Evolutionary conservation across 2,113 vertebrate species (phyloP), one percentile per base, ranked within the genome.

Genomic region (Argyrosomus japonicus): DNA sequence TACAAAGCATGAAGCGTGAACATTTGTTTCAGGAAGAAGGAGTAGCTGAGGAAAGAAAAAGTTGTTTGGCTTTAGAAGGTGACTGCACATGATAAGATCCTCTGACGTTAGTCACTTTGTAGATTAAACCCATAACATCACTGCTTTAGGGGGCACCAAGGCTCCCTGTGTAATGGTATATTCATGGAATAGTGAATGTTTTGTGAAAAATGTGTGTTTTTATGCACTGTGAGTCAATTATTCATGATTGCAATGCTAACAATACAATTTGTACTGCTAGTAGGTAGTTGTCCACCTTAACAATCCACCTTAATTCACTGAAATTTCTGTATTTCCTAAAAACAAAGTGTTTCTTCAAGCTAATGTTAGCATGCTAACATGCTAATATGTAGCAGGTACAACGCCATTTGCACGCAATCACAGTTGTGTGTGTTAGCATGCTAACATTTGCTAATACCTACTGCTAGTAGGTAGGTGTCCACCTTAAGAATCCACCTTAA

Each of bases 1-100:
- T 95, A 79, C 92, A 93, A 92, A 95, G 86, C 53, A 71, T 77
- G 82, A 85, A 78, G 75, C 74, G 63, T 48, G 65, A 61, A 81
- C 81, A 76, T 83, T 86, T 62, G 54, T 79, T 45, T 77, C 75
- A 79, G 54, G 62, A 72, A 63, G 79, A 80, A 82, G 77, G 29
- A 73, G 57, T 9, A 87, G 83, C 56, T 60, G 54, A 75, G 70
- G 61, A 68, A 51, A 82, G 19, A 79, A 36, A 62, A 67, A 14
- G 10, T 48, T 18, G 25, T 60, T 62, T 47, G 58, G 69, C 64
- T 76, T 64, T 2, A 36, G 36, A 58, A 75, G 17, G 45, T 4
- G 29, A 43, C 25, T 4, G 51, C 27, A 62, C 27, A 14, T 63
- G 51, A 74, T 58, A 53, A 69, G 75, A 81, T 64, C 29, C 58